A percentile compares a stretch with the other conserved stretches of the same genome.
These are phyloP conservation scores for Amphiura filiformis DNA, from an alignment of 35 echinoderm and acorn worm species.

Conservation along the genomic window DNA sequence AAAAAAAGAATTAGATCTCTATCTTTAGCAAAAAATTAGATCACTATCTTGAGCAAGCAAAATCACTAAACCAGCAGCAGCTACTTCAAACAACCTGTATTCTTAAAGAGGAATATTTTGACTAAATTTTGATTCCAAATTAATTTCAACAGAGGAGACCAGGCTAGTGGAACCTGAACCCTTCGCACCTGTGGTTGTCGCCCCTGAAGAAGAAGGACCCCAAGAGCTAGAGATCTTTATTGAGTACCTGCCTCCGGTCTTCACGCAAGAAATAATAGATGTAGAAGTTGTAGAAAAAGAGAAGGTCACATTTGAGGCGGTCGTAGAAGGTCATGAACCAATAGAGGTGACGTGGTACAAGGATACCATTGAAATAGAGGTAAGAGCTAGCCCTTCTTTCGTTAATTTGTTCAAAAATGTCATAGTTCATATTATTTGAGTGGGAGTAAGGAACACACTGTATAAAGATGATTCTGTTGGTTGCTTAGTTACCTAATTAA, in stretches of 20 bases:
- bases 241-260: slow-evolving; percentile 76
- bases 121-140: too few species aligned
- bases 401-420: too few species aligned
- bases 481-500: too few species aligned
- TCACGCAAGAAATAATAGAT: slow-evolving; percentile 58
- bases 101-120: too few species aligned
- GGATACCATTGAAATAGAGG: background rate
- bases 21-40: too few species aligned
- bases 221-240: slow-evolving; percentile 52
- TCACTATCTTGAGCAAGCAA: too few species aligned
- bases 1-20: too few species aligned
- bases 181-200: slow-evolving; percentile 38
- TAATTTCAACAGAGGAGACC: slow-evolving; percentile 25
- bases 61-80: too few species aligned
- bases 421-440: too few species aligned
- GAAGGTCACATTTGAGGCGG: slow-evolving; percentile 52
- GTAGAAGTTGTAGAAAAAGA: slow-evolving; percentile 73
- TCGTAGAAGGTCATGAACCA: slow-evolving; percentile 66
- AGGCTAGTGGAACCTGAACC: slow-evolving; percentile 22
- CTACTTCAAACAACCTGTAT: too few species aligned
- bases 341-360: slow-evolving; percentile 90
- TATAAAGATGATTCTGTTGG: too few species aligned
- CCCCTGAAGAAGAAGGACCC: slow-evolving; percentile 46
- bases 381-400: background rate
- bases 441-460: too few species aligned